phyloP scores from a whole-genome alignment of 92 coral and sea anemone genomes.

The Metridium senile region DNA sequence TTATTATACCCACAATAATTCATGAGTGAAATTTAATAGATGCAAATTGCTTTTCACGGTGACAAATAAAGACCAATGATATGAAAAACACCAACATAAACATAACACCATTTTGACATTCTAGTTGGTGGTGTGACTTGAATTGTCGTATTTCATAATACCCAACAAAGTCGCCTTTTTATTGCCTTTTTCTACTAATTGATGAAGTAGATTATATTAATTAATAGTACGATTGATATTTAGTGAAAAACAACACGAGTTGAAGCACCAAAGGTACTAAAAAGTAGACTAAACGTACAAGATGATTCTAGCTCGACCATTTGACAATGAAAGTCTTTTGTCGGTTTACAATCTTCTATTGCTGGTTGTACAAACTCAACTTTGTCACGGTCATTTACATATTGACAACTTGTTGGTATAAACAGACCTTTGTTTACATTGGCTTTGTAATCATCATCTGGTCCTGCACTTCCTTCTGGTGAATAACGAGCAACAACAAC shows the following conservation, averaged over 20 bases:
- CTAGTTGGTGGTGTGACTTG: neutral
- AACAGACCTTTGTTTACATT: conserved; percentile 79
- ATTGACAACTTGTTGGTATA: conserved; percentile 58
- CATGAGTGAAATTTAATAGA: too few species aligned
- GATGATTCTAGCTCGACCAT: conserved; percentile 52
- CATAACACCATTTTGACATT: neutral
- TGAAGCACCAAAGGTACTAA: conserved; percentile 76
- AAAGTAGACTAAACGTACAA: conserved; percentile 68
- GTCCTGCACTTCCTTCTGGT: conserved; percentile 56
- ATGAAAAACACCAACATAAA: too few species aligned
- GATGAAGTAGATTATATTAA: too few species aligned
- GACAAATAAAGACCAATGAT: too few species aligned
- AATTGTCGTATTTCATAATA: neutral
- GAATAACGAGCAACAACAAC: conserved; percentile 84
- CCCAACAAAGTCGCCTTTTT: too few species aligned
- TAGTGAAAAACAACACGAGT: too few species aligned
- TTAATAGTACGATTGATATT: too few species aligned
- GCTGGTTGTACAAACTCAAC: conserved; percentile 54
- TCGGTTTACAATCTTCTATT: conserved; percentile 31
- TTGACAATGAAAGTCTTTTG: conserved; percentile 63
- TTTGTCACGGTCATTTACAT: conserved; percentile 41
- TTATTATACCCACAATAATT: too few species aligned
- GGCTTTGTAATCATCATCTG: conserved; percentile 15
- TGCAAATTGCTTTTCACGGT: too few species aligned
- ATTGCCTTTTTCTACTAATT: too few species aligned